A percentile compares a stretch with the other conserved stretches of the same genome.
Conservation (phyloP, 2,113 vertebrate genomes). For the Furnarius figulus region DNA sequence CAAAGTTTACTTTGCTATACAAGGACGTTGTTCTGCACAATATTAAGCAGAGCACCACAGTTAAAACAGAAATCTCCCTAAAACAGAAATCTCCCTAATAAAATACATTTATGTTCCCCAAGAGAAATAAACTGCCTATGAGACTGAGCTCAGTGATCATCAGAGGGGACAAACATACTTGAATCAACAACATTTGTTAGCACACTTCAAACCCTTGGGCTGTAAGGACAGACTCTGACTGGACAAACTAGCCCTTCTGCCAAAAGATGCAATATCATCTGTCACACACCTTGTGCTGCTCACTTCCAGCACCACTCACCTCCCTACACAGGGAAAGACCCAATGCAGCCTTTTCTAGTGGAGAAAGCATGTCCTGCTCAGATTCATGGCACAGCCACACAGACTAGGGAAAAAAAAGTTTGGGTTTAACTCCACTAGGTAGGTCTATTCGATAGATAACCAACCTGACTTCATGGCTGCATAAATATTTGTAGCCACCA, state of each 20-base stretch:
- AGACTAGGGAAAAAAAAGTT: neutral
- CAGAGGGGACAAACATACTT: neutral
- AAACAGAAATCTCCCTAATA: neutral
- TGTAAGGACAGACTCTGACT: neutral
- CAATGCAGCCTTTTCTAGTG: fast-evolving
- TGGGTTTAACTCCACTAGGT: neutral
- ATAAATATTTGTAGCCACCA: neutral
- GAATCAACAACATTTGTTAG: neutral
- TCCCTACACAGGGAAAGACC: neutral
- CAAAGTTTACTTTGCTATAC: neutral
- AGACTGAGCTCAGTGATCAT: neutral
- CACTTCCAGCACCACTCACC: neutral
- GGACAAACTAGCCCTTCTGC: neutral
- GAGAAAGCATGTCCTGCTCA: neutral
- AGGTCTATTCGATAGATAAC: neutral
- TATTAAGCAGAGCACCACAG: neutral
- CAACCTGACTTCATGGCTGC: neutral
- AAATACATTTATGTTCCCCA: neutral
- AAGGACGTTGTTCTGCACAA: neutral
- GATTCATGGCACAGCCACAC: neutral
- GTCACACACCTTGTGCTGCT: neutral
- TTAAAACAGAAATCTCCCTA: neutral
- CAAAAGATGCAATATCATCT: neutral
- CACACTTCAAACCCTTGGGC: neutral
- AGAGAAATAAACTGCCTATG: neutral